Evolutionary conservation across 2,113 vertebrate species (phyloP), one percentile per base, ranked within the genome.

Genomic region (Dinomys branickii): DNA sequence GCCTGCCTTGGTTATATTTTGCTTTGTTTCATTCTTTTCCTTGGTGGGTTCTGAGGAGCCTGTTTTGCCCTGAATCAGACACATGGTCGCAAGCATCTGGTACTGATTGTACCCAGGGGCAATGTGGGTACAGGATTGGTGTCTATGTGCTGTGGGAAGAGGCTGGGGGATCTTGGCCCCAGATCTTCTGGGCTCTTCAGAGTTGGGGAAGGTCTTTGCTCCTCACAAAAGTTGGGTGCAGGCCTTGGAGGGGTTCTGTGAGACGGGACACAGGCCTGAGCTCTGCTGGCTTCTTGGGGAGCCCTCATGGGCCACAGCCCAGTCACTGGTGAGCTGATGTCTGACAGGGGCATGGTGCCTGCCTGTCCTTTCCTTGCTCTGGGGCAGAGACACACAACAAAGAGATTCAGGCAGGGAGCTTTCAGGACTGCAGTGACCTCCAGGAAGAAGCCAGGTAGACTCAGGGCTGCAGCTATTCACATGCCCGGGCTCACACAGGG

Each of bases 91-190:
- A 80, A 47, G 14, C 19, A 22, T 59, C 13, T 17, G 44, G 33
- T 9, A 1, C 35, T 30, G 14, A 6, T 35, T 24, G 14, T 10
- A 1, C 41, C 35, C 7, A 13, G 38, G 30, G 80, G 47, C 13
- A 24, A 2, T 4, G 4, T 17, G 1, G 0, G 22, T 38, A 19
- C 19, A 35, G 17, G 1, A 0, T 3, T 16, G 50, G 7, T n/a
- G 24, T 69, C 58, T 26, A 4, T 1, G 12, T 20, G 10, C 16
- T 2, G 28, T 2, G 2, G 11, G 41, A 19, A 56, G 61, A 28
- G 44, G 61, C 59, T 61, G 30, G 26, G 2, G 65, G 35, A 17
- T 13, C 50, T 59, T 24, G 11, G 20, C 16, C 75, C 22, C 56
- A 24, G 33, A 20, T 30, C 24, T 56, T n/a, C 38, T 75, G 59